Conservation (phyloP, 1,140 invertebrate species). For the Aethina tumida region DNA sequence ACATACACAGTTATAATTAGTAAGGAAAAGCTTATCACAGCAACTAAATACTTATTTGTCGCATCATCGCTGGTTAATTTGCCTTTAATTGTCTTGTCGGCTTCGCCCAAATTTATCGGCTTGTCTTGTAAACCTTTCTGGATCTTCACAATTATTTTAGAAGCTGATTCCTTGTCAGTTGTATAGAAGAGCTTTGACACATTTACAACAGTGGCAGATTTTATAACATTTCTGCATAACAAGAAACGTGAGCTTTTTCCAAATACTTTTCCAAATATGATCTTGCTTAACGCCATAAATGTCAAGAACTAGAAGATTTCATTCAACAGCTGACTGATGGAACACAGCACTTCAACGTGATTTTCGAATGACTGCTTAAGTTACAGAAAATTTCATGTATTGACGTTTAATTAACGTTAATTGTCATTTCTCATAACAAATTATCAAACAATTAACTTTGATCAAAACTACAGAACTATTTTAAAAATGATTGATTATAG, state of each 20-base stretch:
- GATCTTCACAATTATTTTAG: not conserved
- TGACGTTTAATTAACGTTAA: not conserved
- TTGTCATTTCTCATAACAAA: not conserved
- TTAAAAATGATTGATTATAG: not conserved
- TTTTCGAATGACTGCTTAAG: not conserved
- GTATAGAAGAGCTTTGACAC: too few relatives aligned
- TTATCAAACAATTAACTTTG: not conserved
- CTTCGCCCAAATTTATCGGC: conserved; percentile 26
- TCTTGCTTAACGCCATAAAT: too few relatives aligned
- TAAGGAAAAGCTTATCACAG: conserved; percentile 39
- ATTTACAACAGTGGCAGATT: too few relatives aligned
- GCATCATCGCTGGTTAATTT: conserved; percentile 41
- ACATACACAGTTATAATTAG: conserved; percentile 40
- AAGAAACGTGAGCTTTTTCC: too few relatives aligned
- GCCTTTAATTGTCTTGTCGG: conserved; percentile 36
- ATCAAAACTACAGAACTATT: not conserved
- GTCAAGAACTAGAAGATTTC: too few relatives aligned
- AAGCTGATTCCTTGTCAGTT: not conserved
- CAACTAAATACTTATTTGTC: conserved; percentile 42
- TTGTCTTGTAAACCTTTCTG: conserved; percentile 9
- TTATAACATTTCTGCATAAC: too few relatives aligned
- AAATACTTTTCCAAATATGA: too few relatives aligned
- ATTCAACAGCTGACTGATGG: too few relatives aligned
- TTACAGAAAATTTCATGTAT: too few relatives aligned
- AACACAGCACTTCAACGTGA: not conserved